A percentile compares a stretch with the other conserved stretches of the same genome.
phyloP scores from a whole-genome alignment of 2,797 vertebrate genomes.

The Prionace glauca region DNA sequence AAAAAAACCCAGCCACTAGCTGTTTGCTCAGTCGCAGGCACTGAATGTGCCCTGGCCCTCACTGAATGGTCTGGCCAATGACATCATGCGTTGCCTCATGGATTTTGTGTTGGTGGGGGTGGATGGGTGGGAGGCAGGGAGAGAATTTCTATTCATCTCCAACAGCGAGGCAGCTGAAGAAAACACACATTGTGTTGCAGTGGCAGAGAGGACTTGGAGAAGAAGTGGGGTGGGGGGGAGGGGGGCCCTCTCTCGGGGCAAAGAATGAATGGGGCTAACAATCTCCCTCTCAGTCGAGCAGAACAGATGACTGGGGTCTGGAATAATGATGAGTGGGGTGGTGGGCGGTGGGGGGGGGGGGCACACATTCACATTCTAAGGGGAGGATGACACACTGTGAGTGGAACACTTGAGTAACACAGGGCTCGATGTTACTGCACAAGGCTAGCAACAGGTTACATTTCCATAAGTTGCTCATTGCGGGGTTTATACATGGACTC shows the following conservation, averaged over 20 bases:
- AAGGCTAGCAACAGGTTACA: not conserved
- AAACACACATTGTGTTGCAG: not conserved
- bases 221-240: too few relatives aligned
- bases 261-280: not conserved
- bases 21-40: not conserved
- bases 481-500: not conserved
- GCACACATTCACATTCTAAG: constrained; percentile 14
- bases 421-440: not conserved
- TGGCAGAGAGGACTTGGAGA: not conserved
- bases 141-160: not conserved
- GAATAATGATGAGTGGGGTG: not conserved
- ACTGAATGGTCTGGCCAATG: not conserved
- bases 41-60: not conserved
- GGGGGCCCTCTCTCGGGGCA: not conserved
- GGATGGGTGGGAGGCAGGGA: not conserved
- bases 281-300: not conserved
- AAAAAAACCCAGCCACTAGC: not conserved
- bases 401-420: not conserved
- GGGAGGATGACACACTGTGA: not conserved
- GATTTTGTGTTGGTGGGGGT: not conserved
- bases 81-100: constrained; percentile 2
- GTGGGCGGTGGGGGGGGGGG: not conserved
- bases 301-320: not conserved
- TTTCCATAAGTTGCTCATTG: not conserved
- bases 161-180: not conserved